Percentiles rank a stretch among this genome's conserved stretches.
These are phyloP conservation scores for Arothron firmamentum DNA, from an alignment of 2,113 vertebrate genomes.

Conservation along the genomic window DNA sequence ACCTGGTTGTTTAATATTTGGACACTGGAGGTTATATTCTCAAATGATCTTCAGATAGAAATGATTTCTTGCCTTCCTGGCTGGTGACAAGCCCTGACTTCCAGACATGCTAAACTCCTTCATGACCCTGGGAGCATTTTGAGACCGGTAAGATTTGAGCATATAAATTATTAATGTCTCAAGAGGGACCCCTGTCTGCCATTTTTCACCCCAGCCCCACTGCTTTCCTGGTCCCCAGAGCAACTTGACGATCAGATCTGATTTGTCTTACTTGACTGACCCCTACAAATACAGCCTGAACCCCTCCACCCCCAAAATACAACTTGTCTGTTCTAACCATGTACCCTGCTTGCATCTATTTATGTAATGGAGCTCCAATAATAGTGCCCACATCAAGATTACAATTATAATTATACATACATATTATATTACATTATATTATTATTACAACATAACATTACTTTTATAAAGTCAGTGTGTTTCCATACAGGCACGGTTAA, in stretches of 20 bases:
- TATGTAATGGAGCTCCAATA: neutral
- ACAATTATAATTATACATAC: no score
- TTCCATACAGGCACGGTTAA: no score
- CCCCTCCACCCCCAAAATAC: slow-evolving; percentile 13
- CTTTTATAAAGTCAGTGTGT: no score
- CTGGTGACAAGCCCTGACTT: slow-evolving; percentile 11
- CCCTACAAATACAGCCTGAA: slow-evolving; percentile 25
- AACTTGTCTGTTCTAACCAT: slow-evolving; percentile 1
- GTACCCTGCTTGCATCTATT: neutral
- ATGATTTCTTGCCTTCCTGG: neutral
- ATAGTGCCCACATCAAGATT: neutral
- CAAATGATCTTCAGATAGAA: no score
- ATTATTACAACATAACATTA: no score
- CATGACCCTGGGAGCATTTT: slow-evolving; percentile 35
- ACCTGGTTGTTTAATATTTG: no score
- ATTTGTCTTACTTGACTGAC: slow-evolving; percentile 78
- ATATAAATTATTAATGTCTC: slow-evolving; percentile 77
- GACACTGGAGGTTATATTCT: no score
- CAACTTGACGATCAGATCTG: slow-evolving; percentile 69
- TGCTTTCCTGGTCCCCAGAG: slow-evolving; percentile 64
- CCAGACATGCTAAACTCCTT: slow-evolving; percentile 45
- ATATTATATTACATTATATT: no score
- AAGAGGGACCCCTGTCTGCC: slow-evolving; percentile 71
- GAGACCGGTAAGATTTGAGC: slow-evolving; percentile 32
- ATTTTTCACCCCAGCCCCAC: slow-evolving; percentile 27